A percentile compares a stretch with the other conserved stretches of the same genome.
Evolutionary conservation across 2,113 vertebrate genomes (phyloP).

Genomic region (Origma solitaria): DNA sequence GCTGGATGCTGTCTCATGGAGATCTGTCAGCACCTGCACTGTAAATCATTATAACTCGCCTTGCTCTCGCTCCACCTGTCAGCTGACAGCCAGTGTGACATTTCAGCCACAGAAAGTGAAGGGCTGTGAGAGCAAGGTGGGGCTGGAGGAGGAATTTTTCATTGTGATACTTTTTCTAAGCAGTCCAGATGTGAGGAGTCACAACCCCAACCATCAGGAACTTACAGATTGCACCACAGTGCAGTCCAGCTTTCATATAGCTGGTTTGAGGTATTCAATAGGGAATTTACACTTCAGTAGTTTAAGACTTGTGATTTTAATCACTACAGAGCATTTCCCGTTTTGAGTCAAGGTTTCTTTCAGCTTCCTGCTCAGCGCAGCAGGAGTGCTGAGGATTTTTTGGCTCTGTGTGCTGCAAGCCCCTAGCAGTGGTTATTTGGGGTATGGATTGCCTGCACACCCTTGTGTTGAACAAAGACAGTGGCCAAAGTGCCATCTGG

Average conservation of each 20-base stretch:
- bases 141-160: background rate
- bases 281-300: background rate
- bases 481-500: background rate
- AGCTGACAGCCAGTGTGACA: background rate
- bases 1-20: background rate
- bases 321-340: background rate
- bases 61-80: background rate
- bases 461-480: background rate
- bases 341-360: background rate
- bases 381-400: background rate
- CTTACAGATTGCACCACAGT: background rate
- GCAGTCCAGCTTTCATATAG: background rate
- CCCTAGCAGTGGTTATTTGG: background rate
- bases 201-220: background rate
- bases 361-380: background rate
- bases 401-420: background rate
- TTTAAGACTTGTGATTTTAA: background rate
- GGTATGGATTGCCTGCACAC: background rate
- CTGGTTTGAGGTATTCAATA: background rate
- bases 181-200: background rate
- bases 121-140: background rate
- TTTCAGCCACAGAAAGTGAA: background rate
- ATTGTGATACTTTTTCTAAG: background rate
- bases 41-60: background rate
- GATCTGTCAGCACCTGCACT: constrained; percentile 22